Conservation (phyloP, 2,888 invertebrate genomes). For the Dioctria rufipes region DNA sequence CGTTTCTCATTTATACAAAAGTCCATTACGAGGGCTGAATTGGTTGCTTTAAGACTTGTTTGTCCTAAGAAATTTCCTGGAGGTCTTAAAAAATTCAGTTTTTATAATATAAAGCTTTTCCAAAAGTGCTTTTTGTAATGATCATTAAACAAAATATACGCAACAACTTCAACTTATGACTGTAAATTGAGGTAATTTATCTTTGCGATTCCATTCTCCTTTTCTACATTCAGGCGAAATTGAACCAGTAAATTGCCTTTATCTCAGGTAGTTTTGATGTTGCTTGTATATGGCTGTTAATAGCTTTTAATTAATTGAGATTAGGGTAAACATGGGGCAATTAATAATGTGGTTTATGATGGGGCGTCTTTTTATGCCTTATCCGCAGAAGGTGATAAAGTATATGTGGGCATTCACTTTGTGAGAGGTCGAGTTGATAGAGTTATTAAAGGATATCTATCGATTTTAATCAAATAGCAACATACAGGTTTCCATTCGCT, state of each 20-base stretch:
- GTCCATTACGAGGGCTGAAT: slow-evolving; percentile 52
- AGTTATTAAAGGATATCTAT: too few relatives aligned
- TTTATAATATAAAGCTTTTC: slow-evolving; percentile 16
- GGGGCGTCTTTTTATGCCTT: slow-evolving; percentile 16
- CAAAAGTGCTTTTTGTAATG: slow-evolving; percentile 2
- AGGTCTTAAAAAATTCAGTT: slow-evolving; percentile 29
- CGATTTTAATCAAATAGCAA: too few relatives aligned
- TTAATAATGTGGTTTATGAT: slow-evolving; percentile 30
- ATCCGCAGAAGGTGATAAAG: too few relatives aligned
- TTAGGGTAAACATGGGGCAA: slow-evolving; percentile 31
- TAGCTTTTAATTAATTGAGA: slow-evolving; percentile 47
- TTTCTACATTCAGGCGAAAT: neutral
- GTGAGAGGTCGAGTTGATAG: too few relatives aligned
- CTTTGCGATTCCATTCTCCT: neutral
- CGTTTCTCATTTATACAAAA: slow-evolving; percentile 57
- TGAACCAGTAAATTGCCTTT: slow-evolving; percentile 10
- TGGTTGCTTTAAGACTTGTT: too few relatives aligned
- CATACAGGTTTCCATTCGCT: too few relatives aligned
- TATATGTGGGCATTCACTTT: too few relatives aligned
- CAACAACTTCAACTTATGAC: slow-evolving; percentile 2
- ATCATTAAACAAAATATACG: neutral
- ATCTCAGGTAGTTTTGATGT: slow-evolving; percentile 26
- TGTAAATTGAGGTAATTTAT: slow-evolving; percentile 20
- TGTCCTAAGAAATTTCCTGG: too few relatives aligned
- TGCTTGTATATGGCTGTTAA: slow-evolving; percentile 18